Evolutionary conservation across 2,888 invertebrate species (phyloP), one percentile per base, ranked within the genome.

Genomic region (Lordiphosa andalusiaca): DNA sequence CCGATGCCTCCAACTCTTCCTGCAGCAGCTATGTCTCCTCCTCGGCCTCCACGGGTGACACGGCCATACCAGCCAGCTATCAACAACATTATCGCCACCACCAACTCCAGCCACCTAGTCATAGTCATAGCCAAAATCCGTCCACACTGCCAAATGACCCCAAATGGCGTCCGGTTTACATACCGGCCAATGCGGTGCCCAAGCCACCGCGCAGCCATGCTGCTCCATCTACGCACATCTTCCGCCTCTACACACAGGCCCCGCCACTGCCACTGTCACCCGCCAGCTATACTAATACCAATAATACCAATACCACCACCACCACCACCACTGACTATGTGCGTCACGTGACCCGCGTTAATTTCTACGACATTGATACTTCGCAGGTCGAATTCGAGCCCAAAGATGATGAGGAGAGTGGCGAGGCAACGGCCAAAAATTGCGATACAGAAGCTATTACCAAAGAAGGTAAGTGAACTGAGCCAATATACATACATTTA

Each of bases 391-490:
- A 94, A 93, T 88, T 85, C 70, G 87, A 86, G 73, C 73, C 86
- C 73, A 87, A 85, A 82, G 93, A 93, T 88, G 93, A 94, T 61
- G 94, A 93, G 42, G 86, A 81, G 48, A 71, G 71, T 70, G 80
- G 76, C 52, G 93, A 93, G 89, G 93, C 94, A 66, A 93, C 93
- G 89, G 93, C 93, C 64, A 94, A 93, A 48, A 93, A 93, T 72
- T 94, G 94, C 60, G 94, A 94, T 86, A 93, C 95, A 71, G 92
- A 94, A 91, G 95, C 95, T 84, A 94, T 95, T 88, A 95, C 95
- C 91, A 95, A 95, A 93, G 95, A 96, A 93, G 95, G 95, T 95
- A 89, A 91, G 19, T 19, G 19, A 1, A 4, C 19, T 19, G 19
- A 4, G 3, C 0, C 3, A 1, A 1, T 19, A 19, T 16, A 16